These are phyloP conservation scores for Crambe crambe DNA, from an alignment of 37 sponge, comb jelly and placozoan species.

Conservation along the genomic window DNA sequence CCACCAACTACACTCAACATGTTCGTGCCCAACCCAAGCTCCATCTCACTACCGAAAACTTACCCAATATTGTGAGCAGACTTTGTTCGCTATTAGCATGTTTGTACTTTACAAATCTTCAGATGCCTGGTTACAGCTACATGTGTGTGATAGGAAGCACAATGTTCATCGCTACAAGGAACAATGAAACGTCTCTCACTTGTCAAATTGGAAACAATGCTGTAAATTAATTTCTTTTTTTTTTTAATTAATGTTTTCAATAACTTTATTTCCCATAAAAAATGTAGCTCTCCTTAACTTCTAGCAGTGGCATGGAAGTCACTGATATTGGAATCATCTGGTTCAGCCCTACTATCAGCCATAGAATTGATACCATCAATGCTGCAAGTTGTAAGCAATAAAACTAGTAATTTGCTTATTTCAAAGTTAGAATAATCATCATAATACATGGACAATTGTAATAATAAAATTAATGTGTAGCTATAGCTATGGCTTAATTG, in stretches of 20 bases:
- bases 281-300: not conserved
- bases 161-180: not conserved
- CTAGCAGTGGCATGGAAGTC: not conserved
- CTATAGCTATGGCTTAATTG: too few relatives aligned
- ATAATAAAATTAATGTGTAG: too few relatives aligned
- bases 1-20: constrained; percentile 28
- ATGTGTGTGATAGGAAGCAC: not conserved
- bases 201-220: not conserved
- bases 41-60: constrained; percentile 28
- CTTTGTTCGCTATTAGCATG: not conserved
- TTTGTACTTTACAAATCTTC: not conserved
- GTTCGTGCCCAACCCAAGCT: constrained; percentile 15
- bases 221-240: not conserved
- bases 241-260: not conserved
- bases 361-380: not conserved
- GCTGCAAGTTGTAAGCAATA: not conserved
- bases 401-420: not conserved
- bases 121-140: not conserved
- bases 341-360: not conserved
- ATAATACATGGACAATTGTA: too few relatives aligned
- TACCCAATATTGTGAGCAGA: constrained; percentile 5
- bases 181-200: constrained; percentile 16
- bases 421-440: too few relatives aligned
- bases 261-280: not conserved
- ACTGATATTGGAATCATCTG: not conserved